These are phyloP conservation scores for Pomatostomus ruficeps DNA, from an alignment of 2,113 vertebrate genomes.

Conservation along the genomic window DNA sequence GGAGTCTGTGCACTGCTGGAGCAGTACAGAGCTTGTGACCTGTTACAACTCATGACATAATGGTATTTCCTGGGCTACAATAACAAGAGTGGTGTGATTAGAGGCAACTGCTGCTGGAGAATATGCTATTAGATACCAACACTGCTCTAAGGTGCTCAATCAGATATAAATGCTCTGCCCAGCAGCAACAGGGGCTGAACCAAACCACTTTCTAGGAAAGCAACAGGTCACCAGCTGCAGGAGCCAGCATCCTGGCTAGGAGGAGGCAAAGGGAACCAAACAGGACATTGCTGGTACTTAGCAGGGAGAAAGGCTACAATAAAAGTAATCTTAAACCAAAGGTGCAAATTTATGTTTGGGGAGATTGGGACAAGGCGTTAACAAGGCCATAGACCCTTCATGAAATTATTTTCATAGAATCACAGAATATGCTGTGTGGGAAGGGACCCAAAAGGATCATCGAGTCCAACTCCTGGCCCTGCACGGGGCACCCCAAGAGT, in stretches of 20 bases:
- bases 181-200: not conserved
- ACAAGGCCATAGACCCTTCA: not conserved
- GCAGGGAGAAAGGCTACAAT: not conserved
- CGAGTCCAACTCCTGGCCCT: accelerated
- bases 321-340: not conserved
- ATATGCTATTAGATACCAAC: not conserved
- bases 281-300: not conserved
- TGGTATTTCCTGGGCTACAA: not conserved
- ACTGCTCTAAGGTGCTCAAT: not conserved
- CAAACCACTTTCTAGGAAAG: not conserved
- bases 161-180: not conserved
- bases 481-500: not conserved
- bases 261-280: not conserved
- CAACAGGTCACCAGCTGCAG: not conserved
- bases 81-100: not conserved
- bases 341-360: not conserved
- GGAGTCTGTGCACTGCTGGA: not conserved
- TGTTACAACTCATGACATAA: not conserved
- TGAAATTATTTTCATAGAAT: not conserved
- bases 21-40: not conserved
- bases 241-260: not conserved
- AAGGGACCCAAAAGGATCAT: not conserved
- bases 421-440: not conserved
- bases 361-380: not conserved
- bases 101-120: not conserved